Base-by-base conservation (phyloP, 1,140 invertebrate species). In the Steinernema feltiae region DNA sequence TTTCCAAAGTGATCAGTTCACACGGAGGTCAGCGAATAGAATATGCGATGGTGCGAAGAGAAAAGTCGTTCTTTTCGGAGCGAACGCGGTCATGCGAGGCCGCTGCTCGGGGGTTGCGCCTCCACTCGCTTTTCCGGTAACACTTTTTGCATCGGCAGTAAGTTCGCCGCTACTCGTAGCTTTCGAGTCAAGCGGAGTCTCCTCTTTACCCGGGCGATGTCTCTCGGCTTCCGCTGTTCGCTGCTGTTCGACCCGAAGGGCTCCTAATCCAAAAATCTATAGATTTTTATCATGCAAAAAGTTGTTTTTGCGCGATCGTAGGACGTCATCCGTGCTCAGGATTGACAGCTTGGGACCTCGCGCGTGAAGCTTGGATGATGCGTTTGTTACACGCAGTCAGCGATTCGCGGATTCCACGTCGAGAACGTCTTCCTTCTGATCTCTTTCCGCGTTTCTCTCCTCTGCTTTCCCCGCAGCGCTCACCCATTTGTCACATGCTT, bases 251-350 rank as follows among this genome's bases (percentile, higher is more conserved):
- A 12, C 15, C 53, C 53, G 15, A 63, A 27, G 24, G 15, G 53
- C 7, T 21, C 2, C 53, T 63, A 63, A 63, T 63, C 53, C 53
- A 21, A 63, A 63, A 63, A 63, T 63, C 53, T 27, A 63, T 63
- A 27, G 53, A 63, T 63, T 63, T 27, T 3, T 27, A 12, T 27
- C 53, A 15, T 27, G 7, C 24, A 15, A 21, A 27, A 63, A 7
- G 24, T 27, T 63, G 15, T 63, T 63, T 63, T 63, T 27, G 53
- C 41, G 24, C 7, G 53, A 63, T 63, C 53, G 53, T 63, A 63
- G 53, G 7, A 12, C 41, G 41, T 63, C 7, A 21, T 63, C 24
- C 53, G 53, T 15, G 15, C 53, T 63, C 53, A 63, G 53, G 53
- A 63, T 63, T 17, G 2, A 27, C 53, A 21, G 24, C 15, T 12